A percentile compares a stretch with the other conserved stretches of the same genome.
phyloP scores from a whole-genome alignment of 1,140 invertebrate species.

The Drosophila sturtevanti region DNA sequence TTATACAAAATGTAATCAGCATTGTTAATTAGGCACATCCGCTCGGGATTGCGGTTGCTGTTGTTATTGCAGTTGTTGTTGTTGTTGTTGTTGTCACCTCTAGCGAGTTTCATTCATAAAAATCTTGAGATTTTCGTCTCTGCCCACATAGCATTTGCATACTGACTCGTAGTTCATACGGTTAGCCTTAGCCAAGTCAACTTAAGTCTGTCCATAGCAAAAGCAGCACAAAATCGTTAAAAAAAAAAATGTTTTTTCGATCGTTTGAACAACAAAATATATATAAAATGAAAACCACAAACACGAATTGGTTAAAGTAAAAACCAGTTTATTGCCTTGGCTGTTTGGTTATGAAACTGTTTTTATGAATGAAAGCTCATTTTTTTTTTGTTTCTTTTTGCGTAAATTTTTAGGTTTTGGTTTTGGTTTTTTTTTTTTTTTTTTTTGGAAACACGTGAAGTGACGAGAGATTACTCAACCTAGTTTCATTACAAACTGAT shows the following conservation, averaged over 20 bases:
- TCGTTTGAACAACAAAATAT: slow-evolving; percentile 64
- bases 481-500: slow-evolving; percentile 52
- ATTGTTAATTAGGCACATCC: slow-evolving; percentile 79
- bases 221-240: slow-evolving; percentile 68
- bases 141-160: slow-evolving; percentile 75
- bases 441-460: slow-evolving; percentile 45
- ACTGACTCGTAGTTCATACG: slow-evolving; percentile 43
- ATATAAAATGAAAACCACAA: background rate
- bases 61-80: background rate
- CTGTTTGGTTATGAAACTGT: slow-evolving; percentile 63
- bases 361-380: slow-evolving; percentile 65
- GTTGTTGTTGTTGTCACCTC: slow-evolving; percentile 32
- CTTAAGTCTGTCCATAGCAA: slow-evolving; percentile 55
- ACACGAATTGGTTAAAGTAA: slow-evolving; percentile 47
- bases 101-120: slow-evolving; percentile 70
- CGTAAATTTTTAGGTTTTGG: slow-evolving; percentile 33
- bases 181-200: slow-evolving; percentile 47
- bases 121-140: slow-evolving; percentile 45
- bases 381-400: background rate
- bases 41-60: slow-evolving; percentile 37
- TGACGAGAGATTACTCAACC: slow-evolving; percentile 62
- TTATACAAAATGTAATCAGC: slow-evolving; percentile 69
- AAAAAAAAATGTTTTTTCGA: slow-evolving; percentile 71
- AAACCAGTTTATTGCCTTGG: slow-evolving; percentile 53
- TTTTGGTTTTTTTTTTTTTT: too few species aligned